Percentiles rank a stretch among this genome's conserved stretches.
Evolutionary conservation across 2,113 vertebrate species (phyloP).

Genomic region (Rhagologus leucostigma): DNA sequence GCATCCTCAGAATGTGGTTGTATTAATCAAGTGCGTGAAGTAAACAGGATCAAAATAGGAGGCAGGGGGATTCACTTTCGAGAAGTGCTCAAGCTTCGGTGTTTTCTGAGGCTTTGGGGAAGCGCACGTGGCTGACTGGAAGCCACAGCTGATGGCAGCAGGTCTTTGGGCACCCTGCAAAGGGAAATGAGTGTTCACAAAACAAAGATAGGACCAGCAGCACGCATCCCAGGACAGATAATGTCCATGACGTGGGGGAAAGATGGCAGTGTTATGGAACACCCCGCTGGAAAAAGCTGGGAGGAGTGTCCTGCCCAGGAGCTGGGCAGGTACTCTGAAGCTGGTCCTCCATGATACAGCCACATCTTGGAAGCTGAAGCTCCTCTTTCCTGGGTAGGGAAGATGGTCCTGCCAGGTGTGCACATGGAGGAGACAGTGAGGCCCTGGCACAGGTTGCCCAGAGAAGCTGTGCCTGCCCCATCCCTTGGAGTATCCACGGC

Average conservation of each 20-base stretch:
- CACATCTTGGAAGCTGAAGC: not conserved
- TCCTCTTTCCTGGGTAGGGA: not conserved
- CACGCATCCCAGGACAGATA: not conserved
- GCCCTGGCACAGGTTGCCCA: not conserved
- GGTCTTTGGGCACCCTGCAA: not conserved
- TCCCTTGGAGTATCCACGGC: not conserved
- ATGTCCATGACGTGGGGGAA: rapidly evolving
- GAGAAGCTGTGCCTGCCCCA: not conserved
- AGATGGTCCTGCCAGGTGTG: not conserved
- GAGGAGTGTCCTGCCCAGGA: not conserved
- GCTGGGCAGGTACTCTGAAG: not conserved
- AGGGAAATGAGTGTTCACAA: not conserved
- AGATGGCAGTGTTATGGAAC: rapidly evolving
- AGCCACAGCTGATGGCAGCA: not conserved
- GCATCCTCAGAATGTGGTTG: not conserved
- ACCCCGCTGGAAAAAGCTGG: rapidly evolving
- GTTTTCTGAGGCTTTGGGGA: constrained; percentile 3
- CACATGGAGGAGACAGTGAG: not conserved
- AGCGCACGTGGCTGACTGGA: rapidly evolving
- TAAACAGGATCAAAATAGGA: not conserved
- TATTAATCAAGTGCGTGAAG: not conserved
- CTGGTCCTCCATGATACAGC: not conserved
- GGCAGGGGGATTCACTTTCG: not conserved
- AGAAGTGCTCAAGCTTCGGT: not conserved
- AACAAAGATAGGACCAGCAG: not conserved